A percentile compares a stretch with the other conserved stretches of the same genome.
phyloP scores from a whole-genome alignment of 2,797 vertebrate genomes.

The Alcedo atthis region DNA sequence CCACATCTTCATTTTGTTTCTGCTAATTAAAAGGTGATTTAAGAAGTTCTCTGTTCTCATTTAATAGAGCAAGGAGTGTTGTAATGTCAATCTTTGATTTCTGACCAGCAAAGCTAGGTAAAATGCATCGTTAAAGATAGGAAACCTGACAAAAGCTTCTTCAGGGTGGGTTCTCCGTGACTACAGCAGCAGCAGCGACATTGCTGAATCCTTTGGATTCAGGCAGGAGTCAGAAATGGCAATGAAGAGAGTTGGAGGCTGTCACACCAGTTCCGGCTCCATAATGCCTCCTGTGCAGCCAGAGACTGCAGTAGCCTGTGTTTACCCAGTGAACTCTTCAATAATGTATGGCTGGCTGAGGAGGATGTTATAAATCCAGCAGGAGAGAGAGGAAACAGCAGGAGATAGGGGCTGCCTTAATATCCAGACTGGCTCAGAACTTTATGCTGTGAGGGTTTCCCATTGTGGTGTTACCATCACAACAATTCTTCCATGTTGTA shows the following conservation, averaged over 20 bases:
- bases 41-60: background rate
- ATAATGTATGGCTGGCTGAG: background rate
- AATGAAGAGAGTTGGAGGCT: background rate
- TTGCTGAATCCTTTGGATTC: background rate
- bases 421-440: background rate
- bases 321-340: background rate
- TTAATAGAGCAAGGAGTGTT: background rate
- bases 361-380: background rate
- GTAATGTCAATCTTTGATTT: background rate
- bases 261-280: background rate
- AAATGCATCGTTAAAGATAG: background rate
- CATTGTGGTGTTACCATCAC: background rate
- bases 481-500: background rate
- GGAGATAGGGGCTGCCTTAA: background rate
- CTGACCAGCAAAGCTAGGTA: background rate
- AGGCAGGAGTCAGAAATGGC: background rate
- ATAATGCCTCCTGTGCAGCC: background rate
- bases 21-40: background rate
- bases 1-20: background rate
- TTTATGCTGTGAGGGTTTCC: background rate
- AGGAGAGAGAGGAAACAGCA: background rate
- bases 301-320: background rate
- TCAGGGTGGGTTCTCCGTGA: accelerated
- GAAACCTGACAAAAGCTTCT: background rate
- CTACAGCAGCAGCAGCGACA: background rate